Evolutionary conservation across 2,888 invertebrate genomes (phyloP).

Genomic region (Athalia cordata): DNA sequence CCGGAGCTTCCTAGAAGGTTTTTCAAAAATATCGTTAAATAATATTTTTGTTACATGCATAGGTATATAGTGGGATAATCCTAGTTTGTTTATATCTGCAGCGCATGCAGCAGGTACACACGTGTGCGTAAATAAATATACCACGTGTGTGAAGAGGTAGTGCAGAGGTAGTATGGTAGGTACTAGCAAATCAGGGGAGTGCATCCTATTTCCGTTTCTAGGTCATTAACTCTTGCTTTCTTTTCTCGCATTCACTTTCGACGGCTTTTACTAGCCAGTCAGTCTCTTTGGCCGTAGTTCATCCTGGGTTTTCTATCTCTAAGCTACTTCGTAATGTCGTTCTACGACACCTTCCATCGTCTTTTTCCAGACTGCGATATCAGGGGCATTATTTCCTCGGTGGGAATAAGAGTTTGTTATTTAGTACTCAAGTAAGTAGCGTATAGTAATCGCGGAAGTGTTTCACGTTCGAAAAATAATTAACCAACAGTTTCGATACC

Average conservation of each 20-base stretch:
- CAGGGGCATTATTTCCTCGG: constrained; percentile 19
- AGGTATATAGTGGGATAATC: no score
- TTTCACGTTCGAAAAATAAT: background rate
- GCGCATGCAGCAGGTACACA: no score
- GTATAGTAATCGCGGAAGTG: background rate
- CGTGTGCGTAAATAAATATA: no score
- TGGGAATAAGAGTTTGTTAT: constrained; percentile 33
- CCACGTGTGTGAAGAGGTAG: background rate
- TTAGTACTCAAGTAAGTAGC: constrained; percentile 35
- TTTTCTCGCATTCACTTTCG: constrained; percentile 42
- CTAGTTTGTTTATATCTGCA: no score
- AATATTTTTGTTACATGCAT: no score
- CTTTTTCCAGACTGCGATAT: constrained; percentile 16
- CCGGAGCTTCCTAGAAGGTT: background rate
- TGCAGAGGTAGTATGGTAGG: background rate
- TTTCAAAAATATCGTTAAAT: no score
- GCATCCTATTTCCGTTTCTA: constrained; percentile 41
- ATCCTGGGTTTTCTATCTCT: background rate
- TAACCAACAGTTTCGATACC: background rate
- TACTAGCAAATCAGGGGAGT: constrained; percentile 10
- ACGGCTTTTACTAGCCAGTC: background rate
- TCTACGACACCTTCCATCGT: constrained; percentile 25
- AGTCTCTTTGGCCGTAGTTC: constrained; percentile 6
- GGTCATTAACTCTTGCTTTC: constrained; percentile 46
- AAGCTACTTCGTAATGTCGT: constrained; percentile 6